Evolutionary conservation across 1,140 invertebrate genomes (phyloP), one percentile per base, ranked within the genome.

Genomic region (Cryptotermes secundus): DNA sequence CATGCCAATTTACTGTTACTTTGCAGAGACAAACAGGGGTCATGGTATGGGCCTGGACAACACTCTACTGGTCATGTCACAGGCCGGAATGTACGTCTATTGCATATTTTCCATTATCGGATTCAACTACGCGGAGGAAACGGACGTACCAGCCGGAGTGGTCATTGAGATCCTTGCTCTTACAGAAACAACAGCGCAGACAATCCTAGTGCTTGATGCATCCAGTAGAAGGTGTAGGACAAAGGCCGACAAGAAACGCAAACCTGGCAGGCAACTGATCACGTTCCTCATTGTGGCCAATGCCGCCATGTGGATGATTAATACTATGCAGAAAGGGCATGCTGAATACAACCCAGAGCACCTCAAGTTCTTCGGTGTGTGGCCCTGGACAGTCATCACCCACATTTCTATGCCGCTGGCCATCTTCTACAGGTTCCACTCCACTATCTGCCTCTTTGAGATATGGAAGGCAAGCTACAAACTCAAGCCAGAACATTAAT

Each of bases 31-130:
- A 31, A 86, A 84, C 89, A 86, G 90, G 91, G 59, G 90, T 90
- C 86, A 88, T 86, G 88, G 89, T n/a, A 89, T 97, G 83, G 93
- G 95, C 82, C 90, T 98, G 86, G 97, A 98, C 88, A 96, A 95
- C 80, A 96, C 95, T 3, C 90, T 98, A 19, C 90, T 98, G 79
- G 93, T 97, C 12, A 93, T 97, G 34, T 96, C 96, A 4, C 95
- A 98, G 88, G 94, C 94, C 3, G 97, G 97, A 2, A 94, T 97
- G 83, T 97, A 97, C 88, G 92, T 97, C 36, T 98, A 97, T 89
- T 95, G 95, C 86, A 94, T 96, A 89, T 98, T 98, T 88, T 96
- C 95, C 79, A 93, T 96, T 42, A 94, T 97, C 83, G 96, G 96
- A 42, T 94, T 94, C 85, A 93, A 95, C 86, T 94, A 96, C 87